A percentile compares a stretch with the other conserved stretches of the same genome.
These are phyloP conservation scores for Drosophila arawakana DNA, from an alignment of 1,140 invertebrate genomes.

Conservation along the genomic window DNA sequence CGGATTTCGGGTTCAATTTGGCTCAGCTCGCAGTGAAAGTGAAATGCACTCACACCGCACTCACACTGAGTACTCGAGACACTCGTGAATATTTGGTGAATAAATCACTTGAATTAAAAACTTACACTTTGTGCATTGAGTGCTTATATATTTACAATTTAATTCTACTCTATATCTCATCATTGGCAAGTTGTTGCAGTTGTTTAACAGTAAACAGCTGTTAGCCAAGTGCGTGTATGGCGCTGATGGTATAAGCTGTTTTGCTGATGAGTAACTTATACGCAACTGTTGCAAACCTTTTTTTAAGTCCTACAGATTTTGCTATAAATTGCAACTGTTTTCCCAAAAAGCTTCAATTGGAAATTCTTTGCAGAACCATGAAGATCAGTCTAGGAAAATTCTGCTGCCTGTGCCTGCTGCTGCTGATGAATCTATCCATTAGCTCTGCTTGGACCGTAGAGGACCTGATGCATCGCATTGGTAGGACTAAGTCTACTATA, in stretches of 20 bases:
- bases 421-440: neutral
- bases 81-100: constrained; percentile 9
- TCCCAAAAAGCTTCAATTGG: too few species aligned
- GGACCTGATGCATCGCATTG: constrained; percentile 2
- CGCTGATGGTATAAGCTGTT: neutral
- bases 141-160: neutral
- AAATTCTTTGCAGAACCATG: neutral
- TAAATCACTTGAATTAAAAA: constrained; percentile 4
- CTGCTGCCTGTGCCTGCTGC: neutral
- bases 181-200: neutral
- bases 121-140: neutral
- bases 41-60: constrained; percentile 18
- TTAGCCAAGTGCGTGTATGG: neutral
- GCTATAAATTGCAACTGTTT: constrained; percentile 4
- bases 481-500: neutral
- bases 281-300: neutral
- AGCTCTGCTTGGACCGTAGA: constrained; percentile 2
- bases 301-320: neutral
- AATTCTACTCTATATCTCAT: neutral
- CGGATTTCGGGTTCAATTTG: constrained; percentile 7
- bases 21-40: constrained; percentile 41
- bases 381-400: neutral
- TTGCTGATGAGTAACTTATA: neutral
- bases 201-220: constrained; percentile 1
- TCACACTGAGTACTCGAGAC: constrained; percentile 2